Percentiles rank a stretch among this genome's conserved stretches.
Conservation (phyloP, 2,797 vertebrate genomes). For the Clarias platycephalus region DNA sequence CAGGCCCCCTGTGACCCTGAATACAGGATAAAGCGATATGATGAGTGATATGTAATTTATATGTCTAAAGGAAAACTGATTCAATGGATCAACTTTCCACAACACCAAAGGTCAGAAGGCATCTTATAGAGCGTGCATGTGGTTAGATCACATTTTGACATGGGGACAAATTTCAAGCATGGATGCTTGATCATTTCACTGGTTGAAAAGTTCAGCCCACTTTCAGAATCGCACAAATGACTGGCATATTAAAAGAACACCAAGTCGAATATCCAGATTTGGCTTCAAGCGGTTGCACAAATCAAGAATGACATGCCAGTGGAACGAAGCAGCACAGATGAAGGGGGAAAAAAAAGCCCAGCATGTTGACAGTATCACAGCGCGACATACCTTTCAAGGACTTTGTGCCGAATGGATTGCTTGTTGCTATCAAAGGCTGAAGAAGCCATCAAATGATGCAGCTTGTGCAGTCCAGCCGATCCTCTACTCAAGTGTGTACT, state of each 20-base stretch:
- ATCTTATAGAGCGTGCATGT: slow-evolving; percentile 3
- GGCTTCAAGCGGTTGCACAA: slow-evolving; percentile 34
- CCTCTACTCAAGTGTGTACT: slow-evolving; percentile 21
- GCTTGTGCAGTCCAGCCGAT: slow-evolving; percentile 12
- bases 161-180: slow-evolving; percentile 43
- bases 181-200: slow-evolving; percentile 27
- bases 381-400: slow-evolving; percentile 15
- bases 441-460: slow-evolving; percentile 4
- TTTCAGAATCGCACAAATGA: slow-evolving; percentile 12
- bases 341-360: slow-evolving; percentile 10
- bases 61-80: neutral
- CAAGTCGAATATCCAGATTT: neutral
- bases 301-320: slow-evolving; percentile 2
- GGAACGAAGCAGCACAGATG: slow-evolving; percentile 30
- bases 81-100: slow-evolving; percentile 6
- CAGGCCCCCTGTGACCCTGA: neutral
- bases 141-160: slow-evolving; percentile 31
- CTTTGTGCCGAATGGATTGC: slow-evolving; percentile 23
- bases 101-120: slow-evolving; percentile 9
- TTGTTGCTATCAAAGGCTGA: slow-evolving; percentile 29
- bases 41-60: too few relatives aligned
- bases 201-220: slow-evolving; percentile 21
- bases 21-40: too few relatives aligned
- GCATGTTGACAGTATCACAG: neutral
- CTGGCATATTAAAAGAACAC: slow-evolving; percentile 4